A percentile compares a stretch with the other conserved stretches of the same genome.
phyloP scores from a whole-genome alignment of 2,113 vertebrate genomes.

The Eretmochelys imbricata region DNA sequence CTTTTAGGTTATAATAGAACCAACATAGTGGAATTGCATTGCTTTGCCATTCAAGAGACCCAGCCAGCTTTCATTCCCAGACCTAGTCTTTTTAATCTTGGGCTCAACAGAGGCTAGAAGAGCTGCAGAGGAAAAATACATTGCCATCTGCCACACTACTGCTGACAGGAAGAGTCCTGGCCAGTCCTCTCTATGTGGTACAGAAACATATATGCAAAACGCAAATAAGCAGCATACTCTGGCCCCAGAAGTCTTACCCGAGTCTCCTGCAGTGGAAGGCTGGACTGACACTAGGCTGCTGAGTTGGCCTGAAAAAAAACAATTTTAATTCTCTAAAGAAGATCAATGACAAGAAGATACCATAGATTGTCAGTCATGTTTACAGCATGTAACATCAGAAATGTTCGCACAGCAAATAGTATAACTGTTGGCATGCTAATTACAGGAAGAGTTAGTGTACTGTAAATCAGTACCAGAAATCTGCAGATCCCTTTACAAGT shows the following conservation, averaged over 20 bases:
- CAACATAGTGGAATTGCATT: not conserved
- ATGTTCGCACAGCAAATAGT: fast-evolving
- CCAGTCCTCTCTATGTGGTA: not conserved
- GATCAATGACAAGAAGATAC: not conserved
- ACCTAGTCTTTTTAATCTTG: not conserved
- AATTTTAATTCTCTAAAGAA: not conserved
- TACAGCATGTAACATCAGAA: not conserved
- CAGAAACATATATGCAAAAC: not conserved
- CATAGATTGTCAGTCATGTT: not conserved
- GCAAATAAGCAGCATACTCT: not conserved
- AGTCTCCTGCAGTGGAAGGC: not conserved
- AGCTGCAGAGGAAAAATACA: not conserved
- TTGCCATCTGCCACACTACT: not conserved
- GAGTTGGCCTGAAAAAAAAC: not conserved
- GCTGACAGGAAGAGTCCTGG: not conserved
- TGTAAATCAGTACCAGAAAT: fast-evolving
- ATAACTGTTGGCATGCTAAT: not conserved
- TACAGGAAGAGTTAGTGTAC: not conserved
- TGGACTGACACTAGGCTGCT: not conserved
- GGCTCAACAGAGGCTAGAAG: not conserved
- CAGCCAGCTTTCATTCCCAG: not conserved
- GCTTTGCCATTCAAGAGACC: not conserved
- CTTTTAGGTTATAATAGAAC: not conserved
- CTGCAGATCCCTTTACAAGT: not conserved
- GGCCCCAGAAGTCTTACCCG: not conserved